phyloP scores from a whole-genome alignment of 2,113 vertebrate species.

The Anhinga anhinga region DNA sequence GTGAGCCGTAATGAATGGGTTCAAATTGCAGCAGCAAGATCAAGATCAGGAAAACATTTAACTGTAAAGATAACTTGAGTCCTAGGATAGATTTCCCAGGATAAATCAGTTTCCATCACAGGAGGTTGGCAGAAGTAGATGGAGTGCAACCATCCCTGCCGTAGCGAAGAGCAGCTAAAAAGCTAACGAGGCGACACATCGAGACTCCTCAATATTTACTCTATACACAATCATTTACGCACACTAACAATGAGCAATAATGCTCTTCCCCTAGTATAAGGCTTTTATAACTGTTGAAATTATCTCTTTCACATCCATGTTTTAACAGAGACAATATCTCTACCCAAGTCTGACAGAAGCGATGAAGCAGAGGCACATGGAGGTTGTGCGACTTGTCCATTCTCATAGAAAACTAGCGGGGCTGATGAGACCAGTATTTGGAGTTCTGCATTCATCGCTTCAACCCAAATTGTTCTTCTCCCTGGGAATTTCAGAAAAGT shows the following conservation, averaged over 20 bases:
- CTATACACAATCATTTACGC: background rate
- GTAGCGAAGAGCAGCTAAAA: background rate
- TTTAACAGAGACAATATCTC: background rate
- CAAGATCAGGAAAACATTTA: background rate
- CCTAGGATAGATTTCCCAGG: slow-evolving; percentile 6
- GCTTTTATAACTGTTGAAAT: background rate
- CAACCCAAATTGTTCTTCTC: background rate
- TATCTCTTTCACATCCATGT: background rate
- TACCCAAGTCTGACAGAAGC: background rate
- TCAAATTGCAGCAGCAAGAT: background rate
- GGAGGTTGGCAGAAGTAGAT: background rate
- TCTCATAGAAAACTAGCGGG: background rate
- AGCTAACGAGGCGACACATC: background rate
- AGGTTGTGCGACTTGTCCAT: background rate
- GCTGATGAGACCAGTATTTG: background rate
- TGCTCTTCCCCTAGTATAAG: background rate
- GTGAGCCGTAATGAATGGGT: slow-evolving; percentile 13
- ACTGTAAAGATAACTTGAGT: background rate
- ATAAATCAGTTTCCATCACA: background rate
- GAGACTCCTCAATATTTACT: background rate
- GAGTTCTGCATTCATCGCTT: background rate
- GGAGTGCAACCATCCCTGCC: background rate
- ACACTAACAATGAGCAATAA: background rate
- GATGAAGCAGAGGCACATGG: background rate
- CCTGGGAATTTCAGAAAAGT: background rate